phyloP scores from a whole-genome alignment of 2,797 vertebrate genomes.

The Neosilurus mollespiculum region DNA sequence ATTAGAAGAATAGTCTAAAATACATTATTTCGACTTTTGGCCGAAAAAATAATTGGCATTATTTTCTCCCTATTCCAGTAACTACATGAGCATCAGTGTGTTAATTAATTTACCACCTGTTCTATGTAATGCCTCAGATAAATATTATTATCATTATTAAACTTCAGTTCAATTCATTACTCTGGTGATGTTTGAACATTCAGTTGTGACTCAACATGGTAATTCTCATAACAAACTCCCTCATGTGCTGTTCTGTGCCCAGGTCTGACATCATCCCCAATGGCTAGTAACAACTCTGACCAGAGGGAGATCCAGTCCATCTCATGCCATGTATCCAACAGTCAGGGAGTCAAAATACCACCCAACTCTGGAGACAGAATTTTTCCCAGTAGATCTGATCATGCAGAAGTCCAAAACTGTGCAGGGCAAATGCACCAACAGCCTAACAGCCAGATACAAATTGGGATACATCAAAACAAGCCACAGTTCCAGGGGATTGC shows the following conservation, averaged over 20 bases:
- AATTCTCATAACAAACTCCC: neutral
- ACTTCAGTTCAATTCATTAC: neutral
- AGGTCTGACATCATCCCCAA: slow-evolving; percentile 76
- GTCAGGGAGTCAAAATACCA: slow-evolving; percentile 77
- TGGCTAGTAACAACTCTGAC: slow-evolving; percentile 78
- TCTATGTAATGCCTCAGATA: neutral
- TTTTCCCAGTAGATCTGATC: slow-evolving; percentile 77
- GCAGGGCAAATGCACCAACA: slow-evolving; percentile 76
- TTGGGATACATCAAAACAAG: slow-evolving; percentile 78
- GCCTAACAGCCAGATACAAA: slow-evolving; percentile 76
- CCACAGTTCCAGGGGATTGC: slow-evolving; percentile 73
- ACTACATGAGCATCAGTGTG: neutral
- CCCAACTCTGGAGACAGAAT: slow-evolving; percentile 75
- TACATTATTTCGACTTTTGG: neutral
- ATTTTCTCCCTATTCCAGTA: neutral
- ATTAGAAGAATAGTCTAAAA: neutral
- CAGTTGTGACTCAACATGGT: neutral
- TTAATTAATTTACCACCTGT: neutral
- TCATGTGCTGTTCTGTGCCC: slow-evolving; percentile 28
- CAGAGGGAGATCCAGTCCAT: slow-evolving; percentile 76
- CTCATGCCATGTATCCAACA: slow-evolving; percentile 78
- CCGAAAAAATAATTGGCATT: too few relatives aligned
- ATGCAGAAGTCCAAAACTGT: slow-evolving; percentile 66
- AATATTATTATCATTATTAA: neutral
- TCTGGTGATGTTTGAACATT: neutral